Evolutionary conservation across 2,113 vertebrate species (phyloP).

Genomic region (Semnornis frantzii): DNA sequence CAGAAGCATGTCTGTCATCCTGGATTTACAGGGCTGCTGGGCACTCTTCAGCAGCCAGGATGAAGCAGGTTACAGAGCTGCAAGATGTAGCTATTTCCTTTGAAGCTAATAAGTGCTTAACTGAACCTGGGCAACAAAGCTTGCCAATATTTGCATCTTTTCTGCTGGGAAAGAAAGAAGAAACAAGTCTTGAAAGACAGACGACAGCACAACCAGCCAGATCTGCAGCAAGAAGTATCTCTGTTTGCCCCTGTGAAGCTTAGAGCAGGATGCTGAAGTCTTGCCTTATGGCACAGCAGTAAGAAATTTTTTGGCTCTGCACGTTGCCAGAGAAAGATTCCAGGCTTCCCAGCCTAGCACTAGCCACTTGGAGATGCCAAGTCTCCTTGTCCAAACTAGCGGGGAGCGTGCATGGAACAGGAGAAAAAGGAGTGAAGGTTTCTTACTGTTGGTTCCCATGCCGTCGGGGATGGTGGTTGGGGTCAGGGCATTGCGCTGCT

Average conservation of each 20-base stretch:
- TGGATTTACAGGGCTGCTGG: conserved; percentile 8
- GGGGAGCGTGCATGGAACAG: background rate
- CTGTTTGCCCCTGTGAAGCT: background rate
- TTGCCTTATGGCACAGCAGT: background rate
- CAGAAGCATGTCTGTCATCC: background rate
- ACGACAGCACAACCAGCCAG: background rate
- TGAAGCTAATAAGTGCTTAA: background rate
- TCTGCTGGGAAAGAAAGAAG: conserved; percentile 5
- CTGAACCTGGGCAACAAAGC: background rate
- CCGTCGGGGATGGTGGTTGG: conserved; percentile 90
- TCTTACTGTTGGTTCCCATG: conserved; percentile 95
- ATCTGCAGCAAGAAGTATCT: background rate
- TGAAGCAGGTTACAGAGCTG: background rate
- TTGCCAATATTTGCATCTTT: background rate
- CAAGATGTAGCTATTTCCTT: background rate
- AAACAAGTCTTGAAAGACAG: background rate
- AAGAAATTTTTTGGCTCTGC: background rate
- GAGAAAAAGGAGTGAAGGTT: background rate
- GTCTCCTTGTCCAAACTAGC: background rate
- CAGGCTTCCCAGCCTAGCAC: background rate
- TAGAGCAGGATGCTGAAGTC: background rate
- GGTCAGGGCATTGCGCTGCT: conserved; percentile 94
- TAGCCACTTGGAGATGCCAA: background rate
- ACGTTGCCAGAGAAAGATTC: background rate
- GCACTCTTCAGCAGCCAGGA: background rate